These are phyloP conservation scores for Serilophus lunatus DNA, from an alignment of 2,113 vertebrate genomes.

Conservation along the genomic window DNA sequence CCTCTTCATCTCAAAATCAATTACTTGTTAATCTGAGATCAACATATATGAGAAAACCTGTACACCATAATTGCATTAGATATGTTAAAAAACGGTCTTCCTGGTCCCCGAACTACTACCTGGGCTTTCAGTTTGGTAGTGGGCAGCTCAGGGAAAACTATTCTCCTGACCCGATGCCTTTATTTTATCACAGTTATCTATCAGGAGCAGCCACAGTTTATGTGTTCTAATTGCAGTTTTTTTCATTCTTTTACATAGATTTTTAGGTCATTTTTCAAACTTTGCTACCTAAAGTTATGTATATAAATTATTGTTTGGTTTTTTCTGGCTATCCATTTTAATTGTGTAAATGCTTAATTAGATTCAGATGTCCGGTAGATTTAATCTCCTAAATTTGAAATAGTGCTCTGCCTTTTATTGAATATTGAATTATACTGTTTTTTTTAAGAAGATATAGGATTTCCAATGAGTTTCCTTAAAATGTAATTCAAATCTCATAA, in stretches of 20 bases:
- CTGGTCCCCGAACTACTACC: background rate
- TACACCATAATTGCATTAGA: background rate
- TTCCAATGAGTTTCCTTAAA: background rate
- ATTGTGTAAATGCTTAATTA: background rate
- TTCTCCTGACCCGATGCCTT: background rate
- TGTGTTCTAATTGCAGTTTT: background rate
- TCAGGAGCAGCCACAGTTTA: background rate
- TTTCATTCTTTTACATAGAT: background rate
- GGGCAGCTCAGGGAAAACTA: background rate
- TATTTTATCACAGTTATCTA: background rate
- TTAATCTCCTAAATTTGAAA: slow-evolving; percentile 6
- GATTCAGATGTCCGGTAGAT: background rate
- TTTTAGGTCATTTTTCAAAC: background rate
- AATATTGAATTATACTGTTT: background rate
- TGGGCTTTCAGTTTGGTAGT: background rate
- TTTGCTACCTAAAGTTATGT: background rate
- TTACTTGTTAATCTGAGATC: background rate
- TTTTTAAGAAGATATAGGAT: background rate
- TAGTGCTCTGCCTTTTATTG: background rate
- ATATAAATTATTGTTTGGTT: background rate
- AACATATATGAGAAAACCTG: background rate
- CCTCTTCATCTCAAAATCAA: background rate
- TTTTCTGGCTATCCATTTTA: background rate
- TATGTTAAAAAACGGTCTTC: background rate
- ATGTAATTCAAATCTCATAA: background rate